phyloP scores from a whole-genome alignment of 1,140 invertebrate species.

The Ptiloglossa arizonensis region DNA sequence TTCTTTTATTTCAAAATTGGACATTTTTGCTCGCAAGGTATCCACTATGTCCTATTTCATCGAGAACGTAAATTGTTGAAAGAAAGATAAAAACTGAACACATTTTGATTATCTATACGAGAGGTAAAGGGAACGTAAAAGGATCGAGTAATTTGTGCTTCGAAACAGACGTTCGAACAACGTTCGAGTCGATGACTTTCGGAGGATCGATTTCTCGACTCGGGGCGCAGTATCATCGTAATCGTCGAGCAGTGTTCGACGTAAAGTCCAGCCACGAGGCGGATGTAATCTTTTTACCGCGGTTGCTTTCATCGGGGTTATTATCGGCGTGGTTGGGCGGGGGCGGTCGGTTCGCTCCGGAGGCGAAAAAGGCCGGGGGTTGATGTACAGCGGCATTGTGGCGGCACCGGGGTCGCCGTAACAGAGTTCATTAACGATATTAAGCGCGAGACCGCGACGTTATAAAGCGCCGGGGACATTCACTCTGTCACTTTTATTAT shows the following conservation, averaged over 20 bases:
- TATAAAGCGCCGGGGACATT: conserved; percentile 31
- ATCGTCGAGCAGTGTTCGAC: neutral
- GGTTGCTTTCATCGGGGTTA: conserved; percentile 28
- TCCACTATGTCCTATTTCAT: no score
- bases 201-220: conserved; percentile 1
- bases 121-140: no score
- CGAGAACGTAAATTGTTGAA: no score
- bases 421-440: conserved; percentile 65
- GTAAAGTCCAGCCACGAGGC: conserved; percentile 7
- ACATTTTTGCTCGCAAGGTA: no score
- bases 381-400: conserved; percentile 36
- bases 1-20: no score
- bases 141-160: no score
- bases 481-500: conserved; percentile 46
- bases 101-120: no score
- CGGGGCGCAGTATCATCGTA: neutral
- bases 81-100: no score
- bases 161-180: no score
- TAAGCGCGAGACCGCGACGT: conserved; percentile 46
- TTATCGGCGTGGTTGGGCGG: conserved; percentile 28
- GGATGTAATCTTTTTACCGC: conserved; percentile 47
- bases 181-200: no score
- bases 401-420: conserved; percentile 31
- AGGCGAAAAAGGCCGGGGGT: conserved; percentile 54
- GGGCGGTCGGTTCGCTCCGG: conserved; percentile 26